Percentiles rank a stretch among this genome's conserved stretches.
These are phyloP conservation scores for Semotilus atromaculatus DNA, from an alignment of 2,797 vertebrate genomes.

Conservation along the genomic window DNA sequence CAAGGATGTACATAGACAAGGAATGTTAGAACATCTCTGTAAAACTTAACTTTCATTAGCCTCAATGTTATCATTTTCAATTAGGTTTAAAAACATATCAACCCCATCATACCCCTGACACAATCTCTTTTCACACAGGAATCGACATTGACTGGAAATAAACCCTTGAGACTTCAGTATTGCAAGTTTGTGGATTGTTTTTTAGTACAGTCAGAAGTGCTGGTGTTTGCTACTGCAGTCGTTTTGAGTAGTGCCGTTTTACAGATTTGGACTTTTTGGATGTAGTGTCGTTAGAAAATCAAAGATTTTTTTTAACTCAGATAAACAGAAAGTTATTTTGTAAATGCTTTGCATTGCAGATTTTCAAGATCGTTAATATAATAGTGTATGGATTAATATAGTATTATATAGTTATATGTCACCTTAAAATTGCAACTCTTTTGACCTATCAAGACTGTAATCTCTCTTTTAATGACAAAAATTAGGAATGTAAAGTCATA, in stretches of 20 bases:
- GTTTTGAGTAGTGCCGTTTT: neutral
- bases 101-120: neutral
- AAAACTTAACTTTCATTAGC: slow-evolving; percentile 3
- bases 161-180: slow-evolving; percentile 44
- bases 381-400: too few species aligned
- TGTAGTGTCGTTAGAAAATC: neutral
- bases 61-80: slow-evolving; percentile 14
- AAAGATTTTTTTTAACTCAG: neutral
- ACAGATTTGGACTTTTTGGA: neutral
- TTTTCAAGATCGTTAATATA: too few species aligned
- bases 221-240: neutral
- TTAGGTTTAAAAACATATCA: neutral
- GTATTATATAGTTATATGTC: neutral
- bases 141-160: slow-evolving; percentile 52
- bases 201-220: neutral
- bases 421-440: neutral
- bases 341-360: neutral
- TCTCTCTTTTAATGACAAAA: neutral
- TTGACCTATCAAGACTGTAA: neutral
- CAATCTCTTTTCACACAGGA: neutral
- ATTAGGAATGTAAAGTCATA: neutral
- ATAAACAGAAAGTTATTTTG: too few species aligned
- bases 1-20: slow-evolving; percentile 41
- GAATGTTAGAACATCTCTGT: slow-evolving; percentile 50
- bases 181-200: slow-evolving; percentile 8